Evolutionary conservation across 2,113 vertebrate species (phyloP).

Genomic region (Spilogale gracilis): DNA sequence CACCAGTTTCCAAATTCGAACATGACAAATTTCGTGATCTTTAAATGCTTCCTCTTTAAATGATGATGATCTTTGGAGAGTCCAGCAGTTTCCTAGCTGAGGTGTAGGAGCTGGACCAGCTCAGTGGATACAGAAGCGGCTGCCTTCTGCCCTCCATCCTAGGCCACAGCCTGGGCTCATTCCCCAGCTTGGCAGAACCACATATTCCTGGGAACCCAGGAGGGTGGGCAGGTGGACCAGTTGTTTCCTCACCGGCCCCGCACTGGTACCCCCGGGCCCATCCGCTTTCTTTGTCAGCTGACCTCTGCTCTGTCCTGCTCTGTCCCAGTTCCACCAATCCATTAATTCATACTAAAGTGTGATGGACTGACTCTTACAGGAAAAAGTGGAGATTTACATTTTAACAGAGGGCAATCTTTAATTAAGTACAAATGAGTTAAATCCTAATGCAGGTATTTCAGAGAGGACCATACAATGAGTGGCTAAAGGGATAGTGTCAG

Average conservation of each 20-base stretch:
- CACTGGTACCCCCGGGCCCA: not conserved
- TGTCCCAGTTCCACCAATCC: not conserved
- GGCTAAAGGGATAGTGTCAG: not conserved
- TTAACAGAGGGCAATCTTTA: no score
- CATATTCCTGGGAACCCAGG: not conserved
- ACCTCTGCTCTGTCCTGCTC: not conserved
- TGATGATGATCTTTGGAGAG: not conserved
- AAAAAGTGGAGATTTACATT: not conserved
- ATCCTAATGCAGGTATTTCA: not conserved
- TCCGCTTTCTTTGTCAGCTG: not conserved
- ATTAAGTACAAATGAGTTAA: not conserved
- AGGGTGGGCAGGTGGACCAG: no score
- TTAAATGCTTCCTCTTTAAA: not conserved
- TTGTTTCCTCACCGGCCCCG: accelerated
- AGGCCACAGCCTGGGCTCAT: not conserved
- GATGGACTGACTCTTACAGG: not conserved
- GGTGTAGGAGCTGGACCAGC: not conserved
- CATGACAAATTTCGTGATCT: not conserved
- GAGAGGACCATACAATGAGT: not conserved
- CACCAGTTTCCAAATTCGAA: not conserved
- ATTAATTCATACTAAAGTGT: not conserved
- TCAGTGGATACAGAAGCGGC: not conserved
- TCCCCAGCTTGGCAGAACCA: not conserved
- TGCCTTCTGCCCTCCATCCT: not conserved
- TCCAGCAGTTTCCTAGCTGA: not conserved